phyloP scores from a whole-genome alignment of 1,140 invertebrate genomes.

The Brachionus rotundiformis region DNA sequence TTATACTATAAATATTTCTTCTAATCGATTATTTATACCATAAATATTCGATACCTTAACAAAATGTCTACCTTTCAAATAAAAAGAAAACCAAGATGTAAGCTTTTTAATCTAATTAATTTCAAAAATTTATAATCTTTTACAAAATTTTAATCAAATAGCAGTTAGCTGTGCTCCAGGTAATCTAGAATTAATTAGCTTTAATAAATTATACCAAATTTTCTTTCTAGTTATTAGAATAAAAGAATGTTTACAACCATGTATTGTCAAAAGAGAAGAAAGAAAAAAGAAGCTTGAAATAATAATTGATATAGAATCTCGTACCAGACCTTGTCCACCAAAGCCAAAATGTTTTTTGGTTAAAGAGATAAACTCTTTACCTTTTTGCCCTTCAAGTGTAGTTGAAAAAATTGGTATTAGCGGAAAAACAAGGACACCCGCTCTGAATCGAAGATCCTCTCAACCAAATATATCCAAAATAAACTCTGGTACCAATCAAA shows the following conservation, averaged over 20 bases:
- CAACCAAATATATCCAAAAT: neutral
- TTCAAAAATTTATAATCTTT: neutral
- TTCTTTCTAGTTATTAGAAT: conserved; percentile 4
- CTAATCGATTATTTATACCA: neutral
- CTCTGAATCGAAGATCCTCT: neutral
- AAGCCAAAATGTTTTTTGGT: conserved; percentile 19
- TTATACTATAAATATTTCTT: neutral
- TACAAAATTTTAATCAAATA: neutral
- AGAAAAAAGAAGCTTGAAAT: neutral
- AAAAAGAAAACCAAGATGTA: conserved; percentile 3
- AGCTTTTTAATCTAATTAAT: no score
- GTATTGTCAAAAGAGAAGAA: neutral
- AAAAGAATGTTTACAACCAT: neutral
- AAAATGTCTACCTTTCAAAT: conserved; percentile 8
- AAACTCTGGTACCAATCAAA: neutral
- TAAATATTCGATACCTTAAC: neutral
- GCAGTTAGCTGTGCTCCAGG: conserved; percentile 2
- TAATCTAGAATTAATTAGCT: neutral
- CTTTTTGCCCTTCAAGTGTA: neutral
- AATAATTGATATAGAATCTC: neutral
- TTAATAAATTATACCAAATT: neutral
- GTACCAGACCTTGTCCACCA: neutral
- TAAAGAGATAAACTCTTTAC: neutral
- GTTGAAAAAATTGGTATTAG: neutral
- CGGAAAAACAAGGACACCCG: neutral